Percentiles rank a stretch among this genome's conserved stretches.
Conservation (phyloP, 2,888 invertebrate genomes). For the Sialis fuliginosa region DNA sequence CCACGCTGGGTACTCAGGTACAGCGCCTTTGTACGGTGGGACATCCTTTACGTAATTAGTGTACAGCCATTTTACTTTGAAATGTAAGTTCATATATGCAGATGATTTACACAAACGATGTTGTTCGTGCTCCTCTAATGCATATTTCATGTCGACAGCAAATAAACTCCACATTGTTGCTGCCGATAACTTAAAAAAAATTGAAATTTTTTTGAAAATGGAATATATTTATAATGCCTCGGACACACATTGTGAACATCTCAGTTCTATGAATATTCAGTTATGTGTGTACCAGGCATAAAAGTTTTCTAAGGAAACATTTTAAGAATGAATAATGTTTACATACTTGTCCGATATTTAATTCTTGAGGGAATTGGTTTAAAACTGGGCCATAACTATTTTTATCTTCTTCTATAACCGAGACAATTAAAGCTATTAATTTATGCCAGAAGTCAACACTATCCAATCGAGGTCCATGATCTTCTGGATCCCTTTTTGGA, state of each 20-base stretch:
- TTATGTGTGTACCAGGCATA: background rate
- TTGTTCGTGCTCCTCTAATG: conserved; percentile 94
- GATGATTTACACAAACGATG: conserved; percentile 92
- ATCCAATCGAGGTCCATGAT: conserved; percentile 69
- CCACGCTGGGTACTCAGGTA: conserved; percentile 99
- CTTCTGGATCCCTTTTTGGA: conserved; percentile 73
- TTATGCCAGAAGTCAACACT: conserved; percentile 98
- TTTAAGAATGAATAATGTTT: too few relatives aligned
- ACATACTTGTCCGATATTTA: conserved; percentile 85
- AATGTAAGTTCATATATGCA: conserved; percentile 99
- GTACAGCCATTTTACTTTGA: conserved; percentile 97
- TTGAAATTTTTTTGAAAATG: conserved; percentile 1
- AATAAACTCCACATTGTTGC: conserved; percentile 96
- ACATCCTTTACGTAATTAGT: conserved; percentile 96
- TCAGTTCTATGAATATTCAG: background rate
- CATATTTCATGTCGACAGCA: conserved; percentile 93
- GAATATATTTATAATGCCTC: background rate
- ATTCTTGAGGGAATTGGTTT: conserved; percentile 97
- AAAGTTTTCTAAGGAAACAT: too few relatives aligned
- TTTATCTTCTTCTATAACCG: conserved; percentile 97
- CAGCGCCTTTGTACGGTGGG: conserved; percentile 89
- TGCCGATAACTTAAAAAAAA: conserved; percentile 63
- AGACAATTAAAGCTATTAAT: conserved; percentile 87
- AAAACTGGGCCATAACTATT: conserved; percentile 95
- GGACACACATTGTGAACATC: background rate